Conservation (phyloP, 2,797 vertebrate genomes). For the Orestias chungarensis region DNA sequence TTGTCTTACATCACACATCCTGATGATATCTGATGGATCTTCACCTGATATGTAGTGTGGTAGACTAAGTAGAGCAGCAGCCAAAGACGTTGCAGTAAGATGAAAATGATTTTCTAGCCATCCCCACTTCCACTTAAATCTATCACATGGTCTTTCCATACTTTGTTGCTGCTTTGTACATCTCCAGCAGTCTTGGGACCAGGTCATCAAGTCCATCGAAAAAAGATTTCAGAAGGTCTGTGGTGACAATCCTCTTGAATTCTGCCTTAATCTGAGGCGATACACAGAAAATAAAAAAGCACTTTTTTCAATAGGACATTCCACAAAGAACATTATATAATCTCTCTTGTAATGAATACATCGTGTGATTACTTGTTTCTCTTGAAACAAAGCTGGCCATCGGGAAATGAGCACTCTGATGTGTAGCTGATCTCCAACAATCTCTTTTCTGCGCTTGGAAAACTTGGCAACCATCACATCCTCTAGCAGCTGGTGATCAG, state of each 20-base stretch:
- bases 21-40: neutral
- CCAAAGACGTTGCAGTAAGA: neutral
- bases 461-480: no score
- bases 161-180: neutral
- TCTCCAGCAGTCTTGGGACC: conserved; percentile 8
- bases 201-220: conserved; percentile 3
- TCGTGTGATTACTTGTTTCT: neutral
- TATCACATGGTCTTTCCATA: conserved; percentile 11
- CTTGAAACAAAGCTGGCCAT: neutral
- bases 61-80: neutral
- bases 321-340: neutral
- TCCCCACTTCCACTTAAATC: neutral
- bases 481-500: no score
- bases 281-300: neutral
- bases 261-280: conserved; percentile 9
- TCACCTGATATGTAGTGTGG: neutral
- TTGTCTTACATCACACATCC: neutral
- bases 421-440: no score
- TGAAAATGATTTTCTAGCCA: neutral
- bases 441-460: no score
- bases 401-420: no score
- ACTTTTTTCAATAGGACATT: neutral
- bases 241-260: neutral
- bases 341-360: neutral
- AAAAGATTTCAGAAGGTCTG: conserved; percentile 15